phyloP scores from a whole-genome alignment of 2,113 vertebrate genomes.

The Thalassarche chlororhynchos region DNA sequence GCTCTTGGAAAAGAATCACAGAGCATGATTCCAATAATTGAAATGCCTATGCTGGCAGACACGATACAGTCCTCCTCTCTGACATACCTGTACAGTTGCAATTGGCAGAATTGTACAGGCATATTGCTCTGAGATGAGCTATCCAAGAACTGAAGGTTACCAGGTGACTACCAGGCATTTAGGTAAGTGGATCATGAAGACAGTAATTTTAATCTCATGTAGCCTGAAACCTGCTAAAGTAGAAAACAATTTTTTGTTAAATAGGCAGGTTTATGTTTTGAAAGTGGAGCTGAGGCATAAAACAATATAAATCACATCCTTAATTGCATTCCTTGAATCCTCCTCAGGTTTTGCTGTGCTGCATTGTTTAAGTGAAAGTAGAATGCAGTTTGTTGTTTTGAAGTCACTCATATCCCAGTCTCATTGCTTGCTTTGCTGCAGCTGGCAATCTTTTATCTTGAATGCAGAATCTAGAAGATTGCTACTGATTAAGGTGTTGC shows the following conservation, averaged over 20 bases:
- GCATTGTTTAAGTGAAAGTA: neutral
- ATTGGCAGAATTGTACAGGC: neutral
- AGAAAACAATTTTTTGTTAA: neutral
- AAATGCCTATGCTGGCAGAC: neutral
- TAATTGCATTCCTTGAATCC: neutral
- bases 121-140: neutral
- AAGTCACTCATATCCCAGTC: neutral
- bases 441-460: neutral
- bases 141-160: neutral
- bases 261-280: neutral
- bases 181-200: neutral
- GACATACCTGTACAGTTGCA: neutral
- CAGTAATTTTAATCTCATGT: neutral
- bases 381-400: neutral
- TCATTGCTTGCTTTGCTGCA: neutral
- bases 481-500: neutral
- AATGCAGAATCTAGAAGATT: neutral
- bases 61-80: neutral
- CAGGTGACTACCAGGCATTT: neutral
- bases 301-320: neutral
- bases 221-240: neutral
- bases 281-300: neutral
- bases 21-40: neutral
- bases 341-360: neutral
- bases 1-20: neutral